Percentiles rank a stretch among this genome's conserved stretches.
phyloP scores from a whole-genome alignment of 1,140 invertebrate genomes.

The Zaprionus gabonicus region DNA sequence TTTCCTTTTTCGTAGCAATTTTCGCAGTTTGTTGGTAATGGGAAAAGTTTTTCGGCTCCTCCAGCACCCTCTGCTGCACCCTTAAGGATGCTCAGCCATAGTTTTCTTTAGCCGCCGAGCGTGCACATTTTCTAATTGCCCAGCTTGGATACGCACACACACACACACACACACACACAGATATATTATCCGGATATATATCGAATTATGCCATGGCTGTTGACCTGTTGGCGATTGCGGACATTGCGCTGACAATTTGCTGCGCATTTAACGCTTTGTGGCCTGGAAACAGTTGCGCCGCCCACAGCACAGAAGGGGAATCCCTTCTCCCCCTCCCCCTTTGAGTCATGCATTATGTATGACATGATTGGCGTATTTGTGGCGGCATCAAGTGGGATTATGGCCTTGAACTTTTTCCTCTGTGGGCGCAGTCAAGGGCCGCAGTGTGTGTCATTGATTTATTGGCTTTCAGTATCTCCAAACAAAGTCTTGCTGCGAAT shows the following conservation, averaged over 20 bases:
- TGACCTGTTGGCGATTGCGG: conserved; percentile 54
- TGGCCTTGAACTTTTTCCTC: conserved; percentile 74
- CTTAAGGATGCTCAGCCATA: conserved; percentile 40
- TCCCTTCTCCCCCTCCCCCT: background rate
- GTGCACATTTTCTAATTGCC: conserved; percentile 67
- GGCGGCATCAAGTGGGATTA: conserved; percentile 75
- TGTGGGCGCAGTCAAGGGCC: conserved; percentile 39
- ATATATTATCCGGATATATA: background rate
- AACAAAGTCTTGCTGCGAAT: conserved; percentile 17
- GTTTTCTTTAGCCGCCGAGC: conserved; percentile 48
- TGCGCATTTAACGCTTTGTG: conserved; percentile 40
- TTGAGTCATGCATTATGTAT: conserved; percentile 67
- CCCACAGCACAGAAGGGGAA: background rate
- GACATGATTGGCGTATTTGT: conserved; percentile 78
- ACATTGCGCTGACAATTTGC: conserved; percentile 58
- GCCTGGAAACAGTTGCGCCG: background rate
- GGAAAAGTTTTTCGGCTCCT: conserved; percentile 68
- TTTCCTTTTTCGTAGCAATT: conserved; percentile 50
- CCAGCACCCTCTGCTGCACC: background rate
- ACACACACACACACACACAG: background rate
- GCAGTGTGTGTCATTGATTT: conserved; percentile 75
- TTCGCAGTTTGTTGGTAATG: conserved; percentile 56
- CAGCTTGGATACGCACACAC: conserved; percentile 3
- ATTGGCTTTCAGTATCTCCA: conserved; percentile 54
- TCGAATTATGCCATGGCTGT: background rate